Percentiles rank a stretch among this genome's conserved stretches.
These are phyloP conservation scores for Meiosimyza platycephala DNA, from an alignment of 2,888 invertebrate species.

Conservation along the genomic window DNA sequence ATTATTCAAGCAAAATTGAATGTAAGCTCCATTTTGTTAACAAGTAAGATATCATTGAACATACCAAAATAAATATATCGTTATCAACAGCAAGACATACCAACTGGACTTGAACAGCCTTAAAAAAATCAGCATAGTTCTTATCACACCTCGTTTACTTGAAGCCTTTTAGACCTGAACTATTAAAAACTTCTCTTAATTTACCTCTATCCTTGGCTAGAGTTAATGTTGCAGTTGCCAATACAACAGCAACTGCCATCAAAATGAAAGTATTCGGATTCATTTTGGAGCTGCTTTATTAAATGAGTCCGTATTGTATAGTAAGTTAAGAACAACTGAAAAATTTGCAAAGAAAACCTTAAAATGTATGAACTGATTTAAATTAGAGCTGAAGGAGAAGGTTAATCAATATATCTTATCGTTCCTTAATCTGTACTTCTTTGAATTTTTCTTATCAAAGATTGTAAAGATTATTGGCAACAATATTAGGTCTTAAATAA, in stretches of 20 bases:
- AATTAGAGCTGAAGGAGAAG: neutral
- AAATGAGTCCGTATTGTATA: neutral
- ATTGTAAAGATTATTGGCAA: neutral
- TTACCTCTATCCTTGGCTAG: constrained; percentile 13
- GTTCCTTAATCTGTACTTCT: neutral
- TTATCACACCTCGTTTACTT: too few species aligned
- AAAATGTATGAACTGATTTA: neutral
- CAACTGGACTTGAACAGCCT: too few species aligned
- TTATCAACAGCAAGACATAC: too few species aligned
- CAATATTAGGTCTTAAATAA: neutral
- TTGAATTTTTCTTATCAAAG: neutral
- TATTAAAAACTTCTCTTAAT: too few species aligned
- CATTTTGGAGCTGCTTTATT: constrained; percentile 1
- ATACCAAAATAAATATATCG: too few species aligned
- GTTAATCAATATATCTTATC: constrained; percentile 6
- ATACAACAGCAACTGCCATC: neutral
- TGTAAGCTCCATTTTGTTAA: too few species aligned
- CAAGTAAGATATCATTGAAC: too few species aligned
- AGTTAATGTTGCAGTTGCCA: neutral
- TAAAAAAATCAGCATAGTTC: too few species aligned
- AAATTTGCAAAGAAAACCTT: constrained; percentile 36
- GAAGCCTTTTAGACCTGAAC: too few species aligned
- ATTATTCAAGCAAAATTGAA: too few species aligned
- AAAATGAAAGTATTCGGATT: constrained; percentile 3
- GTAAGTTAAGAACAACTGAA: constrained; percentile 41